Evolutionary conservation across 2,888 invertebrate genomes (phyloP), one percentile per base, ranked within the genome.

Genomic region (Scotopteryx bipunctaria): DNA sequence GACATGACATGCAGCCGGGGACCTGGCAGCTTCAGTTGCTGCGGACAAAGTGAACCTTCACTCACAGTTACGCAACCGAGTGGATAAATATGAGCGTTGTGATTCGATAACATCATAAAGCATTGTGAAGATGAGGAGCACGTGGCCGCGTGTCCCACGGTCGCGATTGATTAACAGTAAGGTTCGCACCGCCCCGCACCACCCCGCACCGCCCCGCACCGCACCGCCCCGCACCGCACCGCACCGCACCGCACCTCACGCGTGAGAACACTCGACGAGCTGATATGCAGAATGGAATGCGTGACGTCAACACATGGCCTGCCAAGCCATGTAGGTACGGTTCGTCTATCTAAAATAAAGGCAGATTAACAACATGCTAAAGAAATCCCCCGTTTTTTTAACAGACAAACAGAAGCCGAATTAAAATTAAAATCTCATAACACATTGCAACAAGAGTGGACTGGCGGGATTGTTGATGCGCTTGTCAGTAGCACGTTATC

Each of bases 81-180:
- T n/a, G n/a, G n/a, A n/a, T n/a, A n/a, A n/a, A n/a, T n/a, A n/a
- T n/a, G n/a, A n/a, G n/a, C n/a, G n/a, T n/a, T n/a, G n/a, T n/a
- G n/a, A n/a, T n/a, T n/a, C n/a, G n/a, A n/a, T n/a, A n/a, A n/a
- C n/a, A n/a, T n/a, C n/a, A n/a, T n/a, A n/a, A n/a, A n/a, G n/a
- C n/a, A n/a, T n/a, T n/a, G n/a, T n/a, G n/a, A n/a, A n/a, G n/a
- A n/a, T n/a, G n/a, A n/a, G n/a, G n/a, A n/a, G 76, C 76, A 71
- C 72, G 78, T 72, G 74, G 70, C 49, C 42, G 63, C 59, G 64
- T 67, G 67, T 83, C 83, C 82, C 83, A 82, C 83, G 83, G 77
- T 69, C 65, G 59, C 72, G 69, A 73, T 75, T 82, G 81, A 81
- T 83, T 82, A 81, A 78, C 80, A 81, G 79, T 77, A 14, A 69